Evolutionary conservation across 2,797 vertebrate genomes (phyloP), one percentile per base, ranked within the genome.

Genomic region (Sphaeramia orbicularis): DNA sequence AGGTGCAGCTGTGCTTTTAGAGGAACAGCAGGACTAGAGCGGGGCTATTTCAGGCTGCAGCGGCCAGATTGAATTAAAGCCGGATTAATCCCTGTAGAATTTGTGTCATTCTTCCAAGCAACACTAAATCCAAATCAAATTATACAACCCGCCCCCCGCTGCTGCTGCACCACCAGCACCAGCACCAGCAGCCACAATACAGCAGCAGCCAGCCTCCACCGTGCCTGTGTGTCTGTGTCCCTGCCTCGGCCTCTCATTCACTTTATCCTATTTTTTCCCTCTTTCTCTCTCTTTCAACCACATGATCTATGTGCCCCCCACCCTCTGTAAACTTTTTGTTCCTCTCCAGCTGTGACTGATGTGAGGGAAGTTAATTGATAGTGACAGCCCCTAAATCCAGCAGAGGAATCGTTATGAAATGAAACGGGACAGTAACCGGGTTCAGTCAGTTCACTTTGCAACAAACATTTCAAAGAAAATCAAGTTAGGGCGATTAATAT

Each of bases 31-130:
- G 86, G 79, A 85, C 54, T 36, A 1, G 58, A 65, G 62, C 74
- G 1, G 27, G 56, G 81, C 84, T 91, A 89, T 92, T 92, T 91
- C 83, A 86, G 89, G 87, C 83, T 58, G 71, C 19, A 21, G 77
- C 50, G 51, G 74, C 76, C 87, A 91, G 90, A 93, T 91, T 90
- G 89, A 92, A 93, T 92, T 91, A 92, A 93, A 93, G 84, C 88
- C 81, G 86, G 84, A 92, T 92, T 92, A 94, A 91, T 93, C 89
- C 80, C 87, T 86, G 86, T 74, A 87, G 91, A 91, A 89, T 90
- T 87, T 88, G 87, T 91, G 86, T 91, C 89, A 86, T 90, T 92
- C 90, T 88, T 85, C 84, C 74, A 74, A 88, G 88, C 78, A 84
- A 89, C 88, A 86, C 88, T 86, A 90, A 93, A 91, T 85, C 85